Percentiles rank a stretch among this genome's conserved stretches.
Evolutionary conservation across 2,797 vertebrate species (phyloP).

Genomic region (Lacerta bilineata): DNA sequence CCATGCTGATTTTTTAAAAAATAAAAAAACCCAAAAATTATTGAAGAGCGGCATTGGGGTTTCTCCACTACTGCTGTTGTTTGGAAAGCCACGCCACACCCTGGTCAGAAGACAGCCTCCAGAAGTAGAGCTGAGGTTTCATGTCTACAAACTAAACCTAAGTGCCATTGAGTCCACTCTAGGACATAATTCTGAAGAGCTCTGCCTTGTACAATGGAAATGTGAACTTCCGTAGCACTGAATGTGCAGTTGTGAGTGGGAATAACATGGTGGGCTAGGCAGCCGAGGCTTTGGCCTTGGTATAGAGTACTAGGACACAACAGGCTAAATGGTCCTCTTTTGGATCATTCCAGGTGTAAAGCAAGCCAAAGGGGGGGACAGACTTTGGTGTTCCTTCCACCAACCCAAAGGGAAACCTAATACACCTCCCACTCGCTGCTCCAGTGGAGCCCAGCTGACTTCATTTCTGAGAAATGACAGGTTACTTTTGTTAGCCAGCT

Average conservation of each 20-base stretch:
- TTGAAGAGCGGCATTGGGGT: background rate
- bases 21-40: background rate
- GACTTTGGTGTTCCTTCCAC: slow-evolving; percentile 52
- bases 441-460: slow-evolving; percentile 64
- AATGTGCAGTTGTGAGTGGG: background rate
- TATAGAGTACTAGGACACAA: background rate
- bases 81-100: no score
- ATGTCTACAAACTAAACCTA: background rate
- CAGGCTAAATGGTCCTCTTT: slow-evolving; percentile 50
- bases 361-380: slow-evolving; percentile 36
- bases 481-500: slow-evolving; percentile 57
- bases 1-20: background rate
- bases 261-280: slow-evolving; percentile 11
- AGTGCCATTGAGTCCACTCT: background rate
- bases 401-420: slow-evolving; percentile 52
- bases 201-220: background rate
- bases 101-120: background rate
- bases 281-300: background rate
- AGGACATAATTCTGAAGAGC: background rate
- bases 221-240: background rate
- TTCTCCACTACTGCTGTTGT: no score
- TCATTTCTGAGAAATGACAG: slow-evolving; percentile 75
- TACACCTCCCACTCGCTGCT: slow-evolving; percentile 45
- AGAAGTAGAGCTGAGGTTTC: background rate
- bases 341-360: slow-evolving; percentile 65